These are phyloP conservation scores for Eciton burchellii DNA, from an alignment of 1,140 invertebrate genomes.

Conservation along the genomic window DNA sequence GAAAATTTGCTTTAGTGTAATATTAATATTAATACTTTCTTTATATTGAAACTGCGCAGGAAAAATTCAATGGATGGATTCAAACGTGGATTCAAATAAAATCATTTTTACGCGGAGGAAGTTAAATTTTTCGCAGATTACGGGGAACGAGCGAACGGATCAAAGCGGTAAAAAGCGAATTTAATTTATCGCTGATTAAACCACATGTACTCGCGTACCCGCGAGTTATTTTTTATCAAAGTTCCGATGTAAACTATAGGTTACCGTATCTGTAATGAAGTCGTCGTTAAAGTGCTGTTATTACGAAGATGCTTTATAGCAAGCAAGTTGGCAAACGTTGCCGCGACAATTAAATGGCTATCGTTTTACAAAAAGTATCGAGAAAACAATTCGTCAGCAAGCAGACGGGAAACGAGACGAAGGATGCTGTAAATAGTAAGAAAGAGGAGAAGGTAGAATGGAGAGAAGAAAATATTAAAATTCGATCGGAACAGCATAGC, in stretches of 20 bases:
- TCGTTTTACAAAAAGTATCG: slow-evolving; percentile 37
- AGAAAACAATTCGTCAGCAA: slow-evolving; percentile 27
- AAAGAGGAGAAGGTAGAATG: too few species aligned
- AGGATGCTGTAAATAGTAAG: too few species aligned
- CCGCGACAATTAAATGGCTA: slow-evolving; percentile 10
- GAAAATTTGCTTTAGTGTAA: not conserved
- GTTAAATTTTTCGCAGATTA: slow-evolving; percentile 24
- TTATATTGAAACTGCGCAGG: not conserved
- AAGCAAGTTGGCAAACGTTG: slow-evolving; percentile 14
- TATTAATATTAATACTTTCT: not conserved
- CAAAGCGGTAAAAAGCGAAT: slow-evolving; percentile 40
- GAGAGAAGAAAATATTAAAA: slow-evolving; percentile 37
- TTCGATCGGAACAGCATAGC: slow-evolving; percentile 12
- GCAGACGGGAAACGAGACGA: slow-evolving; percentile 2
- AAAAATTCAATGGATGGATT: slow-evolving; percentile 3
- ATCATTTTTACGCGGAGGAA: not conserved
- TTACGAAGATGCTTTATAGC: not conserved
- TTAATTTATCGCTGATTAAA: slow-evolving; percentile 36
- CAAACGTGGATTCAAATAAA: not conserved
- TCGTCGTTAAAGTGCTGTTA: slow-evolving; percentile 44
- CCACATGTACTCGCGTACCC: slow-evolving; percentile 4
- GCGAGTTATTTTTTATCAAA: slow-evolving; percentile 17
- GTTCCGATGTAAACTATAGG: slow-evolving; percentile 39
- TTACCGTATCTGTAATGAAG: slow-evolving; percentile 42
- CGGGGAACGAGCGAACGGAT: not conserved